Evolutionary conservation across 2,888 invertebrate species (phyloP), one percentile per base, ranked within the genome.

Genomic region (Antitype chi): DNA sequence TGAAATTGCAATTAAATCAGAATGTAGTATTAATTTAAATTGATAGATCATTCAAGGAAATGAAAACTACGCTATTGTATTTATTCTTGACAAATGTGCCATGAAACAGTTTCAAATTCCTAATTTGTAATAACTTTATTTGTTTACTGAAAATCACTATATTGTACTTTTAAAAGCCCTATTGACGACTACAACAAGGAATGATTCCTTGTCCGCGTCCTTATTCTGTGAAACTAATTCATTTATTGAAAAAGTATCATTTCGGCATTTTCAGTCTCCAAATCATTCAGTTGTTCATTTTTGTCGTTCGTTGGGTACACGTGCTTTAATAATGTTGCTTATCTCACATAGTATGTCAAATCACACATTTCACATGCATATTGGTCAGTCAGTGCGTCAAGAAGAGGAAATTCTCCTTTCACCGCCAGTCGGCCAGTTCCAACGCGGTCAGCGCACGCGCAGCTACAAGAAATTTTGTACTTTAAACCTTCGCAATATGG

Each of bases 341-440:
- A 81, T 81, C 71, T 74, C 62, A 13, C 8, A 63, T 63, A 84
- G 76, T 85, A 47, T 81, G 85, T 85, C 78, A 81, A 77, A 71
- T 67, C 62, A 68, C 57, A 74, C 43, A 70, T 81, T 85, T 70
- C 74, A 74, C 74, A 84, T 84, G 81, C 74, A 81, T 81, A 72
- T 81, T 84, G 85, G 83, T 78, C 78, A 84, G 59, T 17, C 57
- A 70, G 55, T 64, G 66, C 71, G 74, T 72, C 68, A 72, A 84
- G 80, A 86, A 82, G 80, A 82, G 78, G 86, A 91, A 91, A 88
- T 85, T 87, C 89, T 86, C 90, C 92, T 92, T 92, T 92, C 92
- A 92, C 92, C 78, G 86, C 80, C 83, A 80, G 28, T 38, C n/a
- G 78, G 76, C 86, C 82, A 81, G 89, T 88, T 89, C 85, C 88